Evolutionary conservation across 2,888 invertebrate species (phyloP).

Genomic region (Parochlus steinenii): DNA sequence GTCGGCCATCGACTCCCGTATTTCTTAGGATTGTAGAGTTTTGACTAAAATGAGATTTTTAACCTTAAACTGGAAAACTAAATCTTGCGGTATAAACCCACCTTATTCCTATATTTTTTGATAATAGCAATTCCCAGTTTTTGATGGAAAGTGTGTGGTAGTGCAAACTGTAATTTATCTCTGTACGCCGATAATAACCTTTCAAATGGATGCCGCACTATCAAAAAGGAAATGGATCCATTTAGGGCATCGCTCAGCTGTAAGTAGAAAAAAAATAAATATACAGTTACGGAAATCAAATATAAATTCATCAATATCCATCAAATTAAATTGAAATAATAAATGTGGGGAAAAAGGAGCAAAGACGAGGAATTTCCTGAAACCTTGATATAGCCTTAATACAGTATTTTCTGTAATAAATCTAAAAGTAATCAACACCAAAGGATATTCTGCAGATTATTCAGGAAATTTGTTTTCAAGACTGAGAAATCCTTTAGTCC

Average conservation of each 20-base stretch:
- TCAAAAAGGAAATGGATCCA: conserved; percentile 62
- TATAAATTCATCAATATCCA: conserved; percentile 6
- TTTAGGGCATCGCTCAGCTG: conserved; percentile 52
- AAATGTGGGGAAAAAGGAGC: no score
- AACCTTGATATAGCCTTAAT: no score
- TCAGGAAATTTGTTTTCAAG: no score
- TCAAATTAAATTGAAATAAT: not conserved
- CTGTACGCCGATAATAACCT: conserved; percentile 65
- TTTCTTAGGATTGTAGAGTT: conserved; percentile 11
- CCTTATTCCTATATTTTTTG: conserved; percentile 45
- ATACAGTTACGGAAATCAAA: not conserved
- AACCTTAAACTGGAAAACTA: conserved; percentile 5
- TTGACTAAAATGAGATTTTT: conserved; percentile 6
- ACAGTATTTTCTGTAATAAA: no score
- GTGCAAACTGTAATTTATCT: conserved; percentile 68
- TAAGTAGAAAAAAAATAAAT: conserved; percentile 11
- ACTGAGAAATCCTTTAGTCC: no score
- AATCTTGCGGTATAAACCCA: conserved; percentile 16
- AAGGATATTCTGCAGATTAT: no score
- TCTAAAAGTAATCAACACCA: no score
- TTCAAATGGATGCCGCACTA: conserved; percentile 68
- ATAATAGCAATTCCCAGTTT: conserved; percentile 65
- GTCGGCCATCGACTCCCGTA: conserved; percentile 43
- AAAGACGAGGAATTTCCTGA: no score
- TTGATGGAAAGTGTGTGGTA: conserved; percentile 67